Conservation (phyloP, 1,140 invertebrate genomes). For the Drosophila persimilis region DNA sequence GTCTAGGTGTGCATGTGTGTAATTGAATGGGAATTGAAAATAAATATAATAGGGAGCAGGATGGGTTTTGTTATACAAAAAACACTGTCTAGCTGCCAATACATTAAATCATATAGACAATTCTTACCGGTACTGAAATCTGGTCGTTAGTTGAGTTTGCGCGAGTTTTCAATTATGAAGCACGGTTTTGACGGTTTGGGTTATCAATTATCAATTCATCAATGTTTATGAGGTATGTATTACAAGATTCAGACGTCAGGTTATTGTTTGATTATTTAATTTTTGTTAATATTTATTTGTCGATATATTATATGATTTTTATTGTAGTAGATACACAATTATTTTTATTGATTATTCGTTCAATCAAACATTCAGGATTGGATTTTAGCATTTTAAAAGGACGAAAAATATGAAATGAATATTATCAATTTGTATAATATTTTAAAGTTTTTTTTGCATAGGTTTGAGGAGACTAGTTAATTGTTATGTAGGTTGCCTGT, state of each 20-base stretch:
- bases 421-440: conserved; percentile 61
- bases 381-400: conserved; percentile 60
- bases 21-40: too few species aligned
- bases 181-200: conserved; percentile 14
- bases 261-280: conserved; percentile 18
- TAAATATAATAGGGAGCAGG: not conserved
- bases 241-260: conserved; percentile 8
- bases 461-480: conserved; percentile 9
- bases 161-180: conserved; percentile 26
- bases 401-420: conserved; percentile 70
- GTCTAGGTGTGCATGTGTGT: too few species aligned
- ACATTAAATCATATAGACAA: conserved; percentile 65
- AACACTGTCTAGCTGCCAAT: conserved; percentile 69
- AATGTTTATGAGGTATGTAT: conserved; percentile 10
- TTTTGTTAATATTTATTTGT: conserved; percentile 12
- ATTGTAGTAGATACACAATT: conserved; percentile 13
- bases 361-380: conserved; percentile 64
- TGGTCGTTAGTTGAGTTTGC: conserved; percentile 66
- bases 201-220: conserved; percentile 16
- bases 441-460: conserved; percentile 14
- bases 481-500: not conserved
- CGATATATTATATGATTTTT: conserved; percentile 7
- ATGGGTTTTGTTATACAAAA: conserved; percentile 39
- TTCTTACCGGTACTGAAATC: conserved; percentile 82
- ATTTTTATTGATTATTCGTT: conserved; percentile 45